Conservation (phyloP, 2,113 vertebrate genomes). For the Arizona elegans region DNA sequence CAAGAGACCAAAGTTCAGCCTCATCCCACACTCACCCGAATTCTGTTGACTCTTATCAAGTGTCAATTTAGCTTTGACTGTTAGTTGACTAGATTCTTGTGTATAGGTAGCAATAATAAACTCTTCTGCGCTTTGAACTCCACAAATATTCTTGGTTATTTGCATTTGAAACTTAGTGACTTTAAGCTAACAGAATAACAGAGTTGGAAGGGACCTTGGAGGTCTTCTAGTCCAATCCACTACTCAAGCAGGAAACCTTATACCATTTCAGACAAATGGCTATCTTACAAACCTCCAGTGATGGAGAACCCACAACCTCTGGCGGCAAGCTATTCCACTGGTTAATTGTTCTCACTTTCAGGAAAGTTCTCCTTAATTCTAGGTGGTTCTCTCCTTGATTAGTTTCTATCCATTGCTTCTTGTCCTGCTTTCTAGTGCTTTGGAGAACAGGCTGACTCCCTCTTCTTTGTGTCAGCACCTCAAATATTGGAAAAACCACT, state of each 20-base stretch:
- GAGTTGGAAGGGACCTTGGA: background rate
- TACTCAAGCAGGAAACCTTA: background rate
- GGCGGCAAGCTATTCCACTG: background rate
- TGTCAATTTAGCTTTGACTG: background rate
- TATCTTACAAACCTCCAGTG: background rate
- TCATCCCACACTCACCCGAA: background rate
- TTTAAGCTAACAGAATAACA: background rate
- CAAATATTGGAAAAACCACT: background rate
- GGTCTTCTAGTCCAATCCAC: background rate
- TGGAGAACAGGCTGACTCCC: background rate
- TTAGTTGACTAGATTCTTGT: background rate
- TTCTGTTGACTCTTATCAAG: background rate
- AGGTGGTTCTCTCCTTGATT: background rate
- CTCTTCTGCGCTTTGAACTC: background rate
- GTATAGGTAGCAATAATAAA: background rate
- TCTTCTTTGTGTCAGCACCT: background rate
- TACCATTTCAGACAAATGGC: background rate
- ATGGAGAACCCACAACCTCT: too few relatives aligned
- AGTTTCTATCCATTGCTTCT: background rate
- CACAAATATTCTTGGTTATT: background rate
- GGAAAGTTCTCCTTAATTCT: background rate
- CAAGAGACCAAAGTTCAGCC: background rate
- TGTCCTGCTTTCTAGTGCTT: background rate
- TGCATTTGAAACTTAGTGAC: background rate
- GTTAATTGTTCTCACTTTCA: background rate